Evolutionary conservation across 2,888 invertebrate species (phyloP).

Genomic region (Dilophus febrilis): DNA sequence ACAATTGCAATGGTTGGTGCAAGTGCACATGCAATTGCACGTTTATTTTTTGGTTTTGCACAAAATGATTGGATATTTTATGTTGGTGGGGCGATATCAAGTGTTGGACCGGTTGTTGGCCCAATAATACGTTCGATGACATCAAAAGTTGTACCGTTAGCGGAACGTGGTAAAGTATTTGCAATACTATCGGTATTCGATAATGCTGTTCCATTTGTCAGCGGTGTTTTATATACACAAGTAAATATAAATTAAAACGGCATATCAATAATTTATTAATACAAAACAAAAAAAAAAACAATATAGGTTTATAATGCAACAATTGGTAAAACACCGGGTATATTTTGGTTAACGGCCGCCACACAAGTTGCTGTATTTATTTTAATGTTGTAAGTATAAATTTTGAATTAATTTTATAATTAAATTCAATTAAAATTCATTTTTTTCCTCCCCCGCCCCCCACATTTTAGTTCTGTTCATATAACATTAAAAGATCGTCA

Average conservation of each 20-base stretch:
- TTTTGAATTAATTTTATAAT: no score
- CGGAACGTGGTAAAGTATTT: slow-evolving; percentile 65
- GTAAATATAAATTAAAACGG: slow-evolving; percentile 8
- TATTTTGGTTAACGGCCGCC: slow-evolving; percentile 54
- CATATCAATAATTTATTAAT: neutral
- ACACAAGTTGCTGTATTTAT: slow-evolving; percentile 51
- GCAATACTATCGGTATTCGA: slow-evolving; percentile 64
- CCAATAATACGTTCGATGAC: slow-evolving; percentile 68
- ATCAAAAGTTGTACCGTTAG: slow-evolving; percentile 53
- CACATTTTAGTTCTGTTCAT: slow-evolving; percentile 28
- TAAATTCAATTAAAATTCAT: no score
- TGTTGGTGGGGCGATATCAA: slow-evolving; percentile 51
- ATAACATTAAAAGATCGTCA: slow-evolving; percentile 19
- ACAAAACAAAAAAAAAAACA: no score
- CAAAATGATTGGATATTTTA: slow-evolving; percentile 40
- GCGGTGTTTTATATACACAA: slow-evolving; percentile 54
- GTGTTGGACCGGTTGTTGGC: slow-evolving; percentile 61
- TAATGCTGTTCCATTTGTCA: slow-evolving; percentile 59
- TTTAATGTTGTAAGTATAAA: slow-evolving; percentile 44
- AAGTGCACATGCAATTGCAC: slow-evolving; percentile 46
- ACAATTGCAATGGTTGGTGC: slow-evolving; percentile 57
- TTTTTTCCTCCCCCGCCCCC: no score
- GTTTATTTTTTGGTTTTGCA: slow-evolving; percentile 49
- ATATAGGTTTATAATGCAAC: slow-evolving; percentile 44
- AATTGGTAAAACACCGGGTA: slow-evolving; percentile 39